These are phyloP conservation scores for cattle (Bos taurus) DNA, from an alignment of 2,113 vertebrate genomes.

Conservation along the genomic window DNA sequence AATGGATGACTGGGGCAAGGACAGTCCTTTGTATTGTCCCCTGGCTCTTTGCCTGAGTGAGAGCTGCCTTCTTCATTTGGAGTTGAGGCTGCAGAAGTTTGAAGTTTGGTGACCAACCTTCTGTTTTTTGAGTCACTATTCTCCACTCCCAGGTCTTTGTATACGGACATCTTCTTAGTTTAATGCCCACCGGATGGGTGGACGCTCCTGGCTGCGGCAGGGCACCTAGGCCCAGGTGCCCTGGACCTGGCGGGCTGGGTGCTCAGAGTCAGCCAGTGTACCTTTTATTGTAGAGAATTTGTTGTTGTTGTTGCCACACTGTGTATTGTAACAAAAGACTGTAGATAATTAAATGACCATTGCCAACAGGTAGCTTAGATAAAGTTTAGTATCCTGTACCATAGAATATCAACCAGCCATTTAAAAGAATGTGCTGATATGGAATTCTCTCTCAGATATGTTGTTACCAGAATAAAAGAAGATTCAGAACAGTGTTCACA, in stretches of 20 bases:
- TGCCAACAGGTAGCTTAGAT: not conserved
- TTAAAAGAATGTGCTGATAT: not conserved
- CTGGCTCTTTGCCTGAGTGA: not conserved
- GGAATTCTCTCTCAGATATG: not conserved
- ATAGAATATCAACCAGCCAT: not conserved
- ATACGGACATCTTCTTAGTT: not conserved
- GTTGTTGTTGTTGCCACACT: not conserved
- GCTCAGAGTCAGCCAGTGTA: not conserved
- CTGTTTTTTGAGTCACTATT: not conserved
- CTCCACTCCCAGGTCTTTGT: not conserved
- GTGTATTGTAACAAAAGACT: not conserved
- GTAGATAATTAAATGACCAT: not conserved
- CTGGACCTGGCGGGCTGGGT: not conserved
- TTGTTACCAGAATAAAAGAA: not conserved
- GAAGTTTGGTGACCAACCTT: not conserved
- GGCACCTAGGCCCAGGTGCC: not conserved
- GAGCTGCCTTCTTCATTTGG: not conserved
- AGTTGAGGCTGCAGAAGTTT: not conserved
- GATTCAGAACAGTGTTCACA: not conserved
- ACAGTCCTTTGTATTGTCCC: not conserved
- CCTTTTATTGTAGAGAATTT: not conserved
- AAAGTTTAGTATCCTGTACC: not conserved
- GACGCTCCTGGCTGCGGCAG: not conserved
- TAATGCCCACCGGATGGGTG: not conserved
- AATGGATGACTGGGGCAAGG: not conserved